These are phyloP conservation scores for Neodiprion virginianus DNA, from an alignment of 1,140 invertebrate genomes.

Conservation along the genomic window DNA sequence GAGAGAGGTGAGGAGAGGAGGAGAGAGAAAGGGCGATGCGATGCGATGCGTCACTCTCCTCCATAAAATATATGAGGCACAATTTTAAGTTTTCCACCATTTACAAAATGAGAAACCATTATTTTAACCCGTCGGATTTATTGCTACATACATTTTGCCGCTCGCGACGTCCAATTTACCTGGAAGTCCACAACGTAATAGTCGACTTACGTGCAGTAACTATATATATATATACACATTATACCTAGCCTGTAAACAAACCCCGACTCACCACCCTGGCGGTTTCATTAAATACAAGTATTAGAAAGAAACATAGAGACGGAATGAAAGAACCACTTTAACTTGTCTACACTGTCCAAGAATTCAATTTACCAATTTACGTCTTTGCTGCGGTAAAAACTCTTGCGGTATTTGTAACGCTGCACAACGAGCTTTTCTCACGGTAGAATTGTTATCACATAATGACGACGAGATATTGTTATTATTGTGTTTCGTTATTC, in stretches of 20 bases:
- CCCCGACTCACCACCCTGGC: not conserved
- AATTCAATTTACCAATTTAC: too few relatives aligned
- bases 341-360: too few relatives aligned
- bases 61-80: conserved; percentile 18
- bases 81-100: conserved; percentile 36
- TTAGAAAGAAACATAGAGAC: not conserved
- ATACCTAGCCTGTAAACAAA: not conserved
- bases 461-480: too few relatives aligned
- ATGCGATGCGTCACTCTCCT: conserved; percentile 12
- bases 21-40: not conserved
- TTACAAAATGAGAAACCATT: conserved; percentile 36
- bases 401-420: too few relatives aligned
- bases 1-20: not conserved
- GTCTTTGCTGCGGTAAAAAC: too few relatives aligned
- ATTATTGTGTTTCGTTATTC: too few relatives aligned
- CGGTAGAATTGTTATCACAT: too few relatives aligned
- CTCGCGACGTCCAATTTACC: conserved; percentile 33
- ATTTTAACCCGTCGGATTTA: conserved; percentile 34
- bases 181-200: conserved; percentile 34
- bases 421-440: too few relatives aligned
- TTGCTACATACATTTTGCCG: conserved; percentile 32
- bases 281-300: not conserved
- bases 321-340: too few relatives aligned
- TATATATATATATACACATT: not conserved
- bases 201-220: conserved; percentile 23